Base-by-base conservation (phyloP, 2,797 vertebrate species). In the Fistularia commersonii region DNA sequence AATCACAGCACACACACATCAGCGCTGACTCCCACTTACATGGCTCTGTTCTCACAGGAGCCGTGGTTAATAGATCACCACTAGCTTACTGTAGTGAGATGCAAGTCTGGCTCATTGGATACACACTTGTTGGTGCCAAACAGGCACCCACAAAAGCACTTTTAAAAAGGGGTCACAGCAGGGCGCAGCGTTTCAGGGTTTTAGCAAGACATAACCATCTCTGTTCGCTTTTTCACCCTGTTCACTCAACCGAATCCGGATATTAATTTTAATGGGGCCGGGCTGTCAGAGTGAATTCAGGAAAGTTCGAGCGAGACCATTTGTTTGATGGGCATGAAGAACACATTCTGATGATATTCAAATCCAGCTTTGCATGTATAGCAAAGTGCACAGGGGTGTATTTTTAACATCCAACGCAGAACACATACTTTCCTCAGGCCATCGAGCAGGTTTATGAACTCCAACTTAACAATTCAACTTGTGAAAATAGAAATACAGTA, bases 31-130 rank as follows among this genome's bases (percentile, higher is more conserved):
- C 45, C 38, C 12, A 56, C 14, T 66, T 48, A 52, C 41, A 51
- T 50, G 53, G 68, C 36, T 48, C 41, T 41, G 37, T 81, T 84
- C 74, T 82, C 76, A 79, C 51, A 61, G 55, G 63, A 65, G 3
- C 42, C 8, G 39, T 47, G 53, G 42, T 56, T 43, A 42, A 54
- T 51, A 58, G 66, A 64, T 76, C 74, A 73, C 63, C 54, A 56
- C 45, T 54, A 64, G 64, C 76, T 75, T 64, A 71, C 59, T 41
- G 46, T 51, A 67, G 57, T 60, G 52, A 49, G 49, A 54, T 43
- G 15, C 51, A 15, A 45, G 47, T 9, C 42, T 71, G 75, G 57
- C 51, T 55, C 46, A 51, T 9, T 56, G 46, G 32, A 42, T 35
- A 56, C 61, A 46, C 59, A 64, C 43, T 43, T 43, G 45, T 45